These are phyloP conservation scores for Eretmochelys imbricata DNA, from an alignment of 2,113 vertebrate species.

Conservation along the genomic window DNA sequence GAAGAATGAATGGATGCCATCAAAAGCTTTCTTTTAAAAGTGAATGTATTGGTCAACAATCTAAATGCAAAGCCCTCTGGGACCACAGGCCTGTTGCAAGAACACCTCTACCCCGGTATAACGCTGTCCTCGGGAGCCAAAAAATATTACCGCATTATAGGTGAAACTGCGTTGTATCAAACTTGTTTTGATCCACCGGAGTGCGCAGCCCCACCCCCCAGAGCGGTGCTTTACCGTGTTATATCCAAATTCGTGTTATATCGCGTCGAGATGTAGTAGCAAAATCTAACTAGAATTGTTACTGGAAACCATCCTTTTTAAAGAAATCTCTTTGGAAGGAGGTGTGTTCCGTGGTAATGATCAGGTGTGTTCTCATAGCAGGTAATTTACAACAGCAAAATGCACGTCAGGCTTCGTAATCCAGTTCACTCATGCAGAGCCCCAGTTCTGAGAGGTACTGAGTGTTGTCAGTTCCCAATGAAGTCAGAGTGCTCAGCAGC, in stretches of 20 bases:
- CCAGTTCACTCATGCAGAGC: not conserved
- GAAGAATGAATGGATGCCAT: not conserved
- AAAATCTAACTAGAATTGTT: not conserved
- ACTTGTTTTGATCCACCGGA: no score
- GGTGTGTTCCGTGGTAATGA: not conserved
- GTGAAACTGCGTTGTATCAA: no score
- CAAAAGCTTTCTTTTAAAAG: not conserved
- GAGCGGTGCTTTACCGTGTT: no score
- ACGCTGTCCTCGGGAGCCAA: no score
- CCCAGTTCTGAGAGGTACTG: not conserved
- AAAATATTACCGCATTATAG: no score
- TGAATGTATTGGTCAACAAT: not conserved
- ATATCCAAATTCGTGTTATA: no score
- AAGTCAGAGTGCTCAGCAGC: rapidly evolving
- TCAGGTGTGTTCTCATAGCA: not conserved
- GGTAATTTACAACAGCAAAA: not conserved
- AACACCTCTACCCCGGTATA: no score
- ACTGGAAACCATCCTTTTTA: not conserved
- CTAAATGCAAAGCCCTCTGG: not conserved
- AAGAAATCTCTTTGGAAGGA: not conserved
- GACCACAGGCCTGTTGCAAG: rapidly evolving
- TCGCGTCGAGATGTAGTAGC: not conserved
- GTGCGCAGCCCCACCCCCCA: no score
- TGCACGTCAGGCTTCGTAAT: not conserved
- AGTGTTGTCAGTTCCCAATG: not conserved